phyloP scores from a whole-genome alignment of 2,113 vertebrate genomes.

The Lophotis ruficrista region DNA sequence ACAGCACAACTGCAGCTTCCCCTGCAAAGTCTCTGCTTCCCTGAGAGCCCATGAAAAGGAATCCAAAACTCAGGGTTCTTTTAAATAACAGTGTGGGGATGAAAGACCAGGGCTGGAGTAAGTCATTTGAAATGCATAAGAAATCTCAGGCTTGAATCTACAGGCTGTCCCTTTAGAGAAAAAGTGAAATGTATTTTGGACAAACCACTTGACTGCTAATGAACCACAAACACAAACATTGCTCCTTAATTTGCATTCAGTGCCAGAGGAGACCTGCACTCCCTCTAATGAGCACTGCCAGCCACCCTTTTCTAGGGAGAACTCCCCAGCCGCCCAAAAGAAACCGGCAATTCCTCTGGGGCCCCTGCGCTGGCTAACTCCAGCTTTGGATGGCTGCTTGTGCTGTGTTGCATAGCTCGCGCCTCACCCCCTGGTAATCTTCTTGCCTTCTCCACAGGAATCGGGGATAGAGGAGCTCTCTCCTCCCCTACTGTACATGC shows the following conservation, averaged over 20 bases:
- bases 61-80: constrained; percentile 35
- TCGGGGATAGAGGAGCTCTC: constrained; percentile 22
- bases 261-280: constrained; percentile 38
- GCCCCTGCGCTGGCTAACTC: constrained; percentile 27
- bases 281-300: constrained; percentile 59
- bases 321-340: constrained; percentile 43
- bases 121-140: constrained; percentile 60
- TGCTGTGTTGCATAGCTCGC: background rate
- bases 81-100: constrained; percentile 12
- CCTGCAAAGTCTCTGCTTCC: background rate
- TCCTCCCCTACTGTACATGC: constrained; percentile 62
- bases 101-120: constrained; percentile 29
- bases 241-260: constrained; percentile 70
- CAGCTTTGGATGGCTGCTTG: constrained; percentile 52
- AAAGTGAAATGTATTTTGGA: constrained; percentile 62
- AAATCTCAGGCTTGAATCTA: constrained; percentile 23
- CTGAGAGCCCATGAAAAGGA: background rate
- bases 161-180: constrained; percentile 41
- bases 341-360: constrained; percentile 25
- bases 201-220: constrained; percentile 67
- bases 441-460: constrained; percentile 60
- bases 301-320: constrained; percentile 39
- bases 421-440: background rate
- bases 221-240: constrained; percentile 65
- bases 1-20: background rate